Evolutionary conservation across 2,797 vertebrate genomes (phyloP).

Genomic region (Brachyalestes nurse): DNA sequence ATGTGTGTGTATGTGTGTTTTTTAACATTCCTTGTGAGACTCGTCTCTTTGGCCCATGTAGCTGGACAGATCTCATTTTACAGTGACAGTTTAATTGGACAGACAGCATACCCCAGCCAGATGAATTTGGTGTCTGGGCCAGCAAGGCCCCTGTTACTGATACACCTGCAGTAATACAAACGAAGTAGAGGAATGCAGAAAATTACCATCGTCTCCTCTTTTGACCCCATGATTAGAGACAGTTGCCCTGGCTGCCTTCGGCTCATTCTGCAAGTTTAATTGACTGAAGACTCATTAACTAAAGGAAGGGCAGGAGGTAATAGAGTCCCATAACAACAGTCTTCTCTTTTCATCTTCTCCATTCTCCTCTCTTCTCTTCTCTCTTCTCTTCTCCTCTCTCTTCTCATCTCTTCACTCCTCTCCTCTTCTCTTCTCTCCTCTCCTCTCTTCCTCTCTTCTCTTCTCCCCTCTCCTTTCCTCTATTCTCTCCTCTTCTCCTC

Average conservation of each 20-base stretch:
- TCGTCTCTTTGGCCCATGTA: slow-evolving; percentile 47
- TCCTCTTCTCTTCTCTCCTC: slow-evolving; percentile 11
- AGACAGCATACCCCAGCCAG: slow-evolving; percentile 69
- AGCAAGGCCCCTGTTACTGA: slow-evolving; percentile 60
- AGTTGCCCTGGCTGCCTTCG: slow-evolving; percentile 43
- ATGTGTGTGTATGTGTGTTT: not conserved
- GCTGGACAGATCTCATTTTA: slow-evolving; percentile 60
- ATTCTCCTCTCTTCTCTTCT: not conserved
- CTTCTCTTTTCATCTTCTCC: not conserved
- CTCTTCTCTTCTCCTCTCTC: not conserved
- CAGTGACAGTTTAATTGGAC: slow-evolving; percentile 79
- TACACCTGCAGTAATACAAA: slow-evolving; percentile 76
- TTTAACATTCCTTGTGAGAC: slow-evolving; percentile 18
- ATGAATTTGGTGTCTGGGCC: slow-evolving; percentile 61
- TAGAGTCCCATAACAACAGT: not conserved
- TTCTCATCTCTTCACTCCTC: not conserved
- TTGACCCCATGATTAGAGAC: slow-evolving; percentile 17
- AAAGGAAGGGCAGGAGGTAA: slow-evolving; percentile 32
- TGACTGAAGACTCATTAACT: slow-evolving; percentile 31
- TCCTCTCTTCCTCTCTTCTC: not conserved
- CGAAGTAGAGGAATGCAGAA: slow-evolving; percentile 70
- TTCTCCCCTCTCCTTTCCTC: too few species aligned
- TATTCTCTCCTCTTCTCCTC: too few species aligned
- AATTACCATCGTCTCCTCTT: slow-evolving; percentile 51
- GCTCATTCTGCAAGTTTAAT: slow-evolving; percentile 40